Conservation (phyloP, 92 coral and sea anemone genomes). For the Porites lobata region DNA sequence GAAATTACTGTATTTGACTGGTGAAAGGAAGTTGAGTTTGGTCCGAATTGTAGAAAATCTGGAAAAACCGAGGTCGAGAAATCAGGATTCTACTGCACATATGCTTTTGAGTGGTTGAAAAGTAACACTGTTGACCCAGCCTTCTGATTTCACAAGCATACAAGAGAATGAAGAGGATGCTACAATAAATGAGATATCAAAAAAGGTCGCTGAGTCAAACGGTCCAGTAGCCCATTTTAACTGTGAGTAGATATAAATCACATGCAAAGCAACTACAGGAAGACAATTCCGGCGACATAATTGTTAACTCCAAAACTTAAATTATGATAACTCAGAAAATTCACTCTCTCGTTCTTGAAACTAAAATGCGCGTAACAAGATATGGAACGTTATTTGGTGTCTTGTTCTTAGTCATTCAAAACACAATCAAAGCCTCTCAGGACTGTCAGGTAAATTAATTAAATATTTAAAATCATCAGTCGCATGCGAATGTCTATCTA, state of each 20-base stretch:
- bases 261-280: neutral
- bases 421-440: conserved; percentile 22
- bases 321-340: too few relatives aligned
- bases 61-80: too few relatives aligned
- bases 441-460: conserved; percentile 46
- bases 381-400: neutral
- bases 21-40: too few relatives aligned
- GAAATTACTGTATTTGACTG: too few relatives aligned
- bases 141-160: neutral
- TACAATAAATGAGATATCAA: neutral
- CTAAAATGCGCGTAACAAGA: neutral
- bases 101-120: neutral
- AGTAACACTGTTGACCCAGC: conserved; percentile 2
- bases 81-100: too few relatives aligned
- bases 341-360: neutral
- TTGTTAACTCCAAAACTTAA: too few relatives aligned
- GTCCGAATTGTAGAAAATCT: too few relatives aligned
- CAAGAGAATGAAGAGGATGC: neutral
- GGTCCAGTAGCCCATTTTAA: neutral
- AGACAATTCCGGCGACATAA: neutral
- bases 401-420: conserved; percentile 19
- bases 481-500: conserved; percentile 32
- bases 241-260: too few relatives aligned
- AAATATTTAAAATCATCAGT: conserved; percentile 45
- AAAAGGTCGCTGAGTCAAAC: conserved; percentile 10